Evolutionary conservation across 2,113 vertebrate species (phyloP).

Genomic region (Pedionomus torquatus): DNA sequence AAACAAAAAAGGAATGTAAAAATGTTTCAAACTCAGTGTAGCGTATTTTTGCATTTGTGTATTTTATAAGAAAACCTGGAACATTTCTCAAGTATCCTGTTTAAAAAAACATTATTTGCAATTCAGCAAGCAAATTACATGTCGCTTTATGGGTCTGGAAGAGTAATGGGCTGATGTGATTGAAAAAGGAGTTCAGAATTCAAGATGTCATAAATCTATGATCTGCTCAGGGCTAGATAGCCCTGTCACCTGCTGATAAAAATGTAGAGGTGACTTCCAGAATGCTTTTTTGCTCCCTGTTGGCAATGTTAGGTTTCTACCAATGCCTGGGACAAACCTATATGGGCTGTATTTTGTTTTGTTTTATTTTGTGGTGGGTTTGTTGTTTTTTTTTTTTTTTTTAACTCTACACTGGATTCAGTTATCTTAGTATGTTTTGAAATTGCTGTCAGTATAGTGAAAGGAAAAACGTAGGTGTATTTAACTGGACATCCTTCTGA

Average conservation of each 20-base stretch:
- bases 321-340: background rate
- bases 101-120: background rate
- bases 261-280: background rate
- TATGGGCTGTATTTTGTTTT: background rate
- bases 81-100: background rate
- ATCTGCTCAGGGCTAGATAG: background rate
- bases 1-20: background rate
- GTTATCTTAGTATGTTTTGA: background rate
- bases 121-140: background rate
- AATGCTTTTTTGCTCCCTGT: background rate
- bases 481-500: background rate
- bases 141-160: background rate
- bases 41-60: background rate
- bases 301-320: background rate
- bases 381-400: background rate
- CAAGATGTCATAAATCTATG: background rate
- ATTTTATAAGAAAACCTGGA: background rate
- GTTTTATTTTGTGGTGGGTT: background rate
- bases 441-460: background rate
- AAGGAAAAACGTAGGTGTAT: background rate
- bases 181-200: background rate
- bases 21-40: background rate
- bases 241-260: background rate
- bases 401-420: background rate
- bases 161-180: background rate